Conservation (phyloP, 2,888 invertebrate species). For the Tetragonisca angustula region DNA sequence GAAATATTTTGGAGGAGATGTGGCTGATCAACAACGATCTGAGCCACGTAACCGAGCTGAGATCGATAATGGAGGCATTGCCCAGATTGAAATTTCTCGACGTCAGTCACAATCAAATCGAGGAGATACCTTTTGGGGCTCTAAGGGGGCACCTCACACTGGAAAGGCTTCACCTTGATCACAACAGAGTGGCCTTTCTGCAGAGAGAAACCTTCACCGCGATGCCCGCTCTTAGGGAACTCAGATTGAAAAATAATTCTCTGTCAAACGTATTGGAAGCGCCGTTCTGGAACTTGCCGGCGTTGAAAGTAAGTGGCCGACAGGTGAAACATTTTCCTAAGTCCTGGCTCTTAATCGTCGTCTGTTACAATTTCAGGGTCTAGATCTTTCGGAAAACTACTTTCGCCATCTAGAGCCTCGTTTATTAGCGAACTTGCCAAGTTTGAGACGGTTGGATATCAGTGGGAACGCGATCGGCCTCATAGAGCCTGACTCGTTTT, state of each 20-base stretch:
- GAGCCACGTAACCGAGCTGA: constrained; percentile 89
- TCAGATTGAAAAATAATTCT: constrained; percentile 93
- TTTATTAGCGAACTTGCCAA: constrained; percentile 90
- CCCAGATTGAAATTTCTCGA: constrained; percentile 92
- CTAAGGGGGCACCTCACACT: constrained; percentile 92
- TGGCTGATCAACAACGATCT: constrained; percentile 91
- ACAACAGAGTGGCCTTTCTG: constrained; percentile 90
- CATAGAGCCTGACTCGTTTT: constrained; percentile 90
- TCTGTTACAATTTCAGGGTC: constrained; percentile 84
- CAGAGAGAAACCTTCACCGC: constrained; percentile 92
- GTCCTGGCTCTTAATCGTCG: background rate
- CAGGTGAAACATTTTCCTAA: background rate
- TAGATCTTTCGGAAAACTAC: constrained; percentile 92
- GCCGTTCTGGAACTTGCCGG: constrained; percentile 94
- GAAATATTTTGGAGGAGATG: constrained; percentile 91
- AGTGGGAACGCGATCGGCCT: constrained; percentile 90
- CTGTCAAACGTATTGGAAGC: constrained; percentile 89
- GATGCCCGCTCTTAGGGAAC: constrained; percentile 92
- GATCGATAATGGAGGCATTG: constrained; percentile 90
- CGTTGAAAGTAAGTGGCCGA: constrained; percentile 86
- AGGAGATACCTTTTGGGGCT: constrained; percentile 91
- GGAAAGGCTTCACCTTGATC: constrained; percentile 92
- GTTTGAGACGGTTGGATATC: constrained; percentile 90
- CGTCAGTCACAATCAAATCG: constrained; percentile 91
- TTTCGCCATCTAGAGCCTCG: constrained; percentile 90